phyloP scores from a whole-genome alignment of 2,888 invertebrate species.

The Digitonthophagus gazella region DNA sequence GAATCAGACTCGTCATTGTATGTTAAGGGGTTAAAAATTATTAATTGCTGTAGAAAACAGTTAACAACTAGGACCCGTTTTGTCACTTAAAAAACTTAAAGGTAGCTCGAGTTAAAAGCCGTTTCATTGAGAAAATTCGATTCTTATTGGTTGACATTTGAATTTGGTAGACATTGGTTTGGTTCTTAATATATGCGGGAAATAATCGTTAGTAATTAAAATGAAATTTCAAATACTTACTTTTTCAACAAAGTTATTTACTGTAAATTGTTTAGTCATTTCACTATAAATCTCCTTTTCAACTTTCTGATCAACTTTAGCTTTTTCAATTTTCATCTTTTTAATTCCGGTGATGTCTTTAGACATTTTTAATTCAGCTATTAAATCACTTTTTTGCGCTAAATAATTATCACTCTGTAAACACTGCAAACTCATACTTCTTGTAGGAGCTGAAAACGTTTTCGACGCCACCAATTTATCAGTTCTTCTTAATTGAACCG shows the following conservation, averaged over 20 bases:
- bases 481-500: constrained; percentile 76
- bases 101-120: no score
- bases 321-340: constrained; percentile 87
- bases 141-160: no score
- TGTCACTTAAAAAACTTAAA: no score
- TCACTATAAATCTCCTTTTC: constrained; percentile 83
- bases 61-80: no score
- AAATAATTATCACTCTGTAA: constrained; percentile 69
- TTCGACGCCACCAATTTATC: constrained; percentile 74
- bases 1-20: no score
- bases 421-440: constrained; percentile 75
- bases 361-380: constrained; percentile 89
- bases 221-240: constrained; percentile 62
- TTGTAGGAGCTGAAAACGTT: constrained; percentile 75
- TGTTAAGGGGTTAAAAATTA: no score
- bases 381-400: constrained; percentile 79
- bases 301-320: constrained; percentile 77
- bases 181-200: no score
- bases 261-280: constrained; percentile 79
- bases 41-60: no score
- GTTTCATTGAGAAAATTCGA: no score
- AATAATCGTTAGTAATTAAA: not conserved
- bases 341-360: constrained; percentile 92
- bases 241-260: constrained; percentile 87
- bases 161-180: not conserved